Base-by-base conservation (phyloP, 2,888 invertebrate genomes). In the Luffia ferchaultella region DNA sequence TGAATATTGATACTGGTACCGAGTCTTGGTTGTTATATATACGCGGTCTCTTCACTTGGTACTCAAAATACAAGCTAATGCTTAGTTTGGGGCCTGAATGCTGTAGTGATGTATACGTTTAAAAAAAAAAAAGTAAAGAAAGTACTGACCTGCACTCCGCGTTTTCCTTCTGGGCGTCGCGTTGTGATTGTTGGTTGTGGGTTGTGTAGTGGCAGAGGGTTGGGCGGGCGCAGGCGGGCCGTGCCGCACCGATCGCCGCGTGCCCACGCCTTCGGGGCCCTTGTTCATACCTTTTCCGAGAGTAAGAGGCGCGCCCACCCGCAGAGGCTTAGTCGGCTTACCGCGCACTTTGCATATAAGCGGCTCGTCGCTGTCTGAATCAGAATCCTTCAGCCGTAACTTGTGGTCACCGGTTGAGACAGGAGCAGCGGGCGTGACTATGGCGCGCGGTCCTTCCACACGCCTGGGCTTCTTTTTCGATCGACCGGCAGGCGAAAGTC, bases 281-380 rank as follows among this genome's bases (percentile, higher is more conserved):
- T 67, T 65, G 46, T 46, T 52, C 40, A 62, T 60, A 55, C 54
- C 55, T 61, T 59, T 54, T 55, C 53, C 58, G 49, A 61, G 60
- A 46, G 58, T 54, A 45, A 53, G 53, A 53, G 55, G 46, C 53
- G 52, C 52, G 52, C 52, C 52, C 18, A 55, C 50, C 54, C 60
- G 57, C n/a, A 42, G 2, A 46, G 62, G 54, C 18, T 57, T 56
- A 2, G 62, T 57, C 48, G 61, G 60, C 58, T 76, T 80, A 51
- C 76, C 80, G 49, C 91, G 80, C 72, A 90, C 88, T 77, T 92
- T 87, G 60, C 90, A 88, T 17, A 91, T 91, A 53, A 93, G 78
- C 51, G 93, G 93, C 73, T 93, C 93, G 68, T 93, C 93, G 56
- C 90, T 90, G 64, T 93, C 93, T 48, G 93, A 93, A 62, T 88